These are phyloP conservation scores for Ichneumoninae sp. DNA, from an alignment of 2,888 invertebrate genomes.

Conservation along the genomic window DNA sequence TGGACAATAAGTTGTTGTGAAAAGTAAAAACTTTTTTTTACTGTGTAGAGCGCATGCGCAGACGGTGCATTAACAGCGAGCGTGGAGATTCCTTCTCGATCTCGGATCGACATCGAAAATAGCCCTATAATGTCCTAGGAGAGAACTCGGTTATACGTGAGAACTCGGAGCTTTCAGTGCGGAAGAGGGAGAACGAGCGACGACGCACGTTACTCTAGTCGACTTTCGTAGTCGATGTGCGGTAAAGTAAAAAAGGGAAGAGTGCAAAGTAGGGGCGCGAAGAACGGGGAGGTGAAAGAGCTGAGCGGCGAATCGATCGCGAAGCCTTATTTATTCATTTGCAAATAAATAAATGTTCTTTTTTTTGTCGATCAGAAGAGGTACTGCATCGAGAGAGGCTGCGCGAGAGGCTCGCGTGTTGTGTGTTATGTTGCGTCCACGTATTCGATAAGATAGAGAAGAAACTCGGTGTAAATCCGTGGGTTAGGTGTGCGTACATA, in stretches of 20 bases:
- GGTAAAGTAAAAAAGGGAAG: neutral
- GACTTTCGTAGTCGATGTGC: conserved; percentile 1
- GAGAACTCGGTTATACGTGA: conserved; percentile 3
- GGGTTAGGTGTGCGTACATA: conserved; percentile 53
- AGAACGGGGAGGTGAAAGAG: conserved; percentile 52
- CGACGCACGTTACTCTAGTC: conserved; percentile 10
- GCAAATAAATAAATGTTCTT: conserved; percentile 81
- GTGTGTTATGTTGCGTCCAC: conserved; percentile 72
- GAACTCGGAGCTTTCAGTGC: neutral
- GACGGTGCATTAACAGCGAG: conserved; percentile 11
- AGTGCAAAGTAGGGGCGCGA: conserved; percentile 4
- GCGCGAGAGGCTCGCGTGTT: conserved; percentile 48
- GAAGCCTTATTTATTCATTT: conserved; percentile 83
- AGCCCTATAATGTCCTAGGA: conserved; percentile 11
- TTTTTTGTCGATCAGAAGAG: conserved; percentile 61
- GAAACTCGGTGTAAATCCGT: conserved; percentile 65
- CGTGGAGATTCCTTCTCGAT: conserved; percentile 23
- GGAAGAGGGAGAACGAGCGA: neutral
- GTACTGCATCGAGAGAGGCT: conserved; percentile 12
- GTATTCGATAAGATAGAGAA: conserved; percentile 80
- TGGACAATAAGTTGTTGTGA: too few species aligned
- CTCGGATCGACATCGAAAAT: conserved; percentile 42
- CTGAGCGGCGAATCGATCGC: conserved; percentile 78
- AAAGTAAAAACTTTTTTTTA: neutral
- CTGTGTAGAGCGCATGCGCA: neutral